These are phyloP conservation scores for Automeris io DNA, from an alignment of 2,888 invertebrate species.

Conservation along the genomic window DNA sequence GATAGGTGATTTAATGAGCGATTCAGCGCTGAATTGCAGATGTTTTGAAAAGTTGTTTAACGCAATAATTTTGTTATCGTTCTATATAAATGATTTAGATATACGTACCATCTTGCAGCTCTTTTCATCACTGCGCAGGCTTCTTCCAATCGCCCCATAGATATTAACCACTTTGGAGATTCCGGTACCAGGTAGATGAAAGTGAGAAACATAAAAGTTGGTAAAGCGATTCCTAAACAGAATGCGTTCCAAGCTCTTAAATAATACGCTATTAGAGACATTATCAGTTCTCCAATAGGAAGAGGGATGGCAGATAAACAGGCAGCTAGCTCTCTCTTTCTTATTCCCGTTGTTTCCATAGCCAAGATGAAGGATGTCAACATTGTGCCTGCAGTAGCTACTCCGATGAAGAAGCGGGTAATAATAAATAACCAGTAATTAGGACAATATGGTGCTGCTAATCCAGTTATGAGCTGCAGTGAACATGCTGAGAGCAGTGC, in stretches of 20 bases:
- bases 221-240: slow-evolving; percentile 77
- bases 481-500: slow-evolving; percentile 79
- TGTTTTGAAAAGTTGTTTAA: no score
- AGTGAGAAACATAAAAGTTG: slow-evolving; percentile 70
- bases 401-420: slow-evolving; percentile 80
- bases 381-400: slow-evolving; percentile 85
- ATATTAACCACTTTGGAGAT: slow-evolving; percentile 85
- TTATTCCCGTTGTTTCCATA: slow-evolving; percentile 76
- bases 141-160: slow-evolving; percentile 78
- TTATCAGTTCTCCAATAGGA: slow-evolving; percentile 77
- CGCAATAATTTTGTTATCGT: no score
- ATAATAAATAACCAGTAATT: slow-evolving; percentile 72
- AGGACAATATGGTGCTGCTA: slow-evolving; percentile 79
- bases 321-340: slow-evolving; percentile 58
- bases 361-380: slow-evolving; percentile 80
- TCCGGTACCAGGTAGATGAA: slow-evolving; percentile 83
- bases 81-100: neutral
- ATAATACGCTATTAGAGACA: slow-evolving; percentile 77
- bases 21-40: no score
- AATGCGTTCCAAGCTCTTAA: slow-evolving; percentile 79
- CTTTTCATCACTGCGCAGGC: slow-evolving; percentile 77
- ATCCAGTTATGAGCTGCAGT: slow-evolving; percentile 79
- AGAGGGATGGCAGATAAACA: slow-evolving; percentile 79
- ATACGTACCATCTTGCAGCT: slow-evolving; percentile 66
- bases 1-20: no score